Evolutionary conservation across 2,113 vertebrate genomes (phyloP), one percentile per base, ranked within the genome.

Genomic region (Clarias batrachus): DNA sequence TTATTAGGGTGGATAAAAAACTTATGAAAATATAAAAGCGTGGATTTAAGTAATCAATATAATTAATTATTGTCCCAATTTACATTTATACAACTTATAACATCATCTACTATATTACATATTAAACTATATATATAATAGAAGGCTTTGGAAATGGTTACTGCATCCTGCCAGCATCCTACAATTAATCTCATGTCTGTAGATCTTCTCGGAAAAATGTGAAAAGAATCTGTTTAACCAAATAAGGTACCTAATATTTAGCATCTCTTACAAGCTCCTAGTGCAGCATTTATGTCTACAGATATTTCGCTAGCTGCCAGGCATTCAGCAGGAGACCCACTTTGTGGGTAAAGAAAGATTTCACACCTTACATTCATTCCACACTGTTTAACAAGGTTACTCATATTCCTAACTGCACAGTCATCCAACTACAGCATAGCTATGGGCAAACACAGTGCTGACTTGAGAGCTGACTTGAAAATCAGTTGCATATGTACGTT

Each of bases 291-390:
- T 30, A 56, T 52, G 57, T 59, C 70, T 62, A 17, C 30, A 65
- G 7, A 70, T 83, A 77, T 81, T 86, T 80, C 11, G n/a, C 19
- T 30, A 52, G 81, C 82, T 84, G 41, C 82, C 81, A 86, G 66
- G 48, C 59, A 59, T 83, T 82, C 80, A 88, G 85, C 81, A 83
- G 73, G 76, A 82, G 57, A 84, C 57, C 52, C 41, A 21, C 82
- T 86, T 81, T 76, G 73, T 86, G 62, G 41, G 71, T 81, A 84
- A 84, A 81, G 71, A 84, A 80, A 54, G 54, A 89, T 84, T 89
- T 89, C 88, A 81, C 88, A 89, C 81, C 66, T 86, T 86, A 78
- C 63, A 71, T 86, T 82, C 57, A 81, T 70, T 84, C 68, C 76
- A 65, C 85, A 84, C 81, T 84, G 85, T 81, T 89, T 86, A 89